Percentiles rank a stretch among this genome's conserved stretches.
Conservation (phyloP, 2,888 invertebrate genomes). For the Microplitis manilae region DNA sequence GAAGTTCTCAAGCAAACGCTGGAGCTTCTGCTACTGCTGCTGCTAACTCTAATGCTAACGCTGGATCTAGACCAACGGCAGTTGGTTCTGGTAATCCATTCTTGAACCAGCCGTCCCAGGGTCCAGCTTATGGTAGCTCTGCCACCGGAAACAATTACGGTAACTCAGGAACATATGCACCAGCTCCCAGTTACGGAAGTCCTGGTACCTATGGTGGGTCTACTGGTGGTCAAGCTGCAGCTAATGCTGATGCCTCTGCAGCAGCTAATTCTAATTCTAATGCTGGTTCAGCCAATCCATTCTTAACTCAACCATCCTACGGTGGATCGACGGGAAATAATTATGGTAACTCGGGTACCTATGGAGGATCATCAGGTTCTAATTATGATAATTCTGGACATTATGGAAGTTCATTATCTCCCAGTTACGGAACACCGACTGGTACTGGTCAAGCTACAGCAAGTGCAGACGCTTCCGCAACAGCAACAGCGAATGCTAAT, state of each 20-base stretch:
- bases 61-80: not conserved
- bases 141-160: not conserved
- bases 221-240: not conserved
- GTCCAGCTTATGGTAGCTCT: not conserved
- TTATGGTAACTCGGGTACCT: not conserved
- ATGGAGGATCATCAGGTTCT: slow-evolving; percentile 7
- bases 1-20: slow-evolving; percentile 13
- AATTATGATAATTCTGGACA: slow-evolving; percentile 31
- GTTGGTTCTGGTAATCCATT: not conserved
- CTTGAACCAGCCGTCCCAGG: not conserved
- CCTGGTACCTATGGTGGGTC: not conserved
- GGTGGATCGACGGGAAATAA: not conserved
- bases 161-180: not conserved
- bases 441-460: not conserved
- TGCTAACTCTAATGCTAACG: not conserved
- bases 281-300: not conserved
- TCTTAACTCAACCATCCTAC: not conserved
- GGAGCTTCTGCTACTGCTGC: slow-evolving; percentile 30
- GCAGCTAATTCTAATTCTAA: slow-evolving; percentile 35
- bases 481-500: slow-evolving; percentile 36
- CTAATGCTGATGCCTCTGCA: slow-evolving; percentile 36
- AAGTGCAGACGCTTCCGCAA: slow-evolving; percentile 35
- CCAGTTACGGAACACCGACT: too few species aligned
- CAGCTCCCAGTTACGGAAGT: not conserved
- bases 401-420: slow-evolving; percentile 29